These are phyloP conservation scores for Polydrusus cervinus DNA, from an alignment of 2,888 invertebrate genomes.

Conservation along the genomic window DNA sequence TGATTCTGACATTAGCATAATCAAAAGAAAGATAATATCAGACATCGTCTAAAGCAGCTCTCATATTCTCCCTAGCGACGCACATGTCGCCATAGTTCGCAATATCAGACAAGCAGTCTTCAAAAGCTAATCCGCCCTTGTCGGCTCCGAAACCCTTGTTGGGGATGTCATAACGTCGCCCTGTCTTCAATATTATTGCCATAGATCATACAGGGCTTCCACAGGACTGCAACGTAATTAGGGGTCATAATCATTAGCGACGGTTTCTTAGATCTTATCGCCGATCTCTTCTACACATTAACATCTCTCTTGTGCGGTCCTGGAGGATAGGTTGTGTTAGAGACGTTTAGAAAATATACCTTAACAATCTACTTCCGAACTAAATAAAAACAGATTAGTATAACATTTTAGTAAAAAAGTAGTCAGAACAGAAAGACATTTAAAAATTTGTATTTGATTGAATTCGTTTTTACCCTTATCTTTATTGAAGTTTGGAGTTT, in stretches of 20 bases:
- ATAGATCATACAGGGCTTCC: conserved; percentile 57
- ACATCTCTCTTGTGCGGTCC: conserved; percentile 34
- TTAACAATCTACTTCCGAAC: not conserved
- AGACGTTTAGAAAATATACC: conserved; percentile 6
- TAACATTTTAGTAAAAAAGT: too few species aligned
- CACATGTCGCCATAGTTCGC: conserved; percentile 46
- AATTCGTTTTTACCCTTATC: too few species aligned
- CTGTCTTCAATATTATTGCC: conserved; percentile 58
- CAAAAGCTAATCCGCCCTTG: conserved; percentile 58
- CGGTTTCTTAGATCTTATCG: conserved; percentile 57
- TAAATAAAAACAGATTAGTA: too few species aligned
- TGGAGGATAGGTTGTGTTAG: not conserved
- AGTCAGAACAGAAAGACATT: too few species aligned
- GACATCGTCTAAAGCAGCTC: conserved; percentile 27
- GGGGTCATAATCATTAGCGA: conserved; percentile 56
- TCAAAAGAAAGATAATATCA: conserved; percentile 54
- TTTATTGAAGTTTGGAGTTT: too few species aligned
- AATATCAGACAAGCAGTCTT: conserved; percentile 51
- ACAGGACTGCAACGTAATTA: conserved; percentile 57
- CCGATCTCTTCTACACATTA: conserved; percentile 55
- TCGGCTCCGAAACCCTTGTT: conserved; percentile 37
- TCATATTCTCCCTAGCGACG: conserved; percentile 30
- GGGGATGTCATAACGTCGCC: conserved; percentile 35
- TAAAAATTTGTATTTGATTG: too few species aligned
- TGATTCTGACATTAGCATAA: conserved; percentile 54